phyloP scores from a whole-genome alignment of 2,888 invertebrate genomes.

The Mactromeris polynyma region DNA sequence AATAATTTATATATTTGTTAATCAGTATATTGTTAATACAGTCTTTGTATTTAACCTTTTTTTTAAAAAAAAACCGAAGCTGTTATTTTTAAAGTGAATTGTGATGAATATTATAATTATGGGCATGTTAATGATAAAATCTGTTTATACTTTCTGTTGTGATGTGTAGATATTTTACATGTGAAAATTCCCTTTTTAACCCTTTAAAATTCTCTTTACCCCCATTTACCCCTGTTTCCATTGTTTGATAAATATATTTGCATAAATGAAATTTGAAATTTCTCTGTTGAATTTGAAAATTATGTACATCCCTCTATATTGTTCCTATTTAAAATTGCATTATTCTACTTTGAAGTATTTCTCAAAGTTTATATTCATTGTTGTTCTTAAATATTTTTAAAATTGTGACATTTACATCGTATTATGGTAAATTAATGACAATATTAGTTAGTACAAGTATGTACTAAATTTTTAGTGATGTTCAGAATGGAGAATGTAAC shows the following conservation, averaged over 20 bases:
- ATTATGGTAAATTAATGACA: neutral
- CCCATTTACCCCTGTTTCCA: neutral
- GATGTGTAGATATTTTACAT: neutral
- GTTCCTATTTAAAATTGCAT: neutral
- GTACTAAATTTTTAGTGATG: neutral
- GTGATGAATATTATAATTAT: neutral
- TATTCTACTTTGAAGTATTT: neutral
- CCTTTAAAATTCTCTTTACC: neutral
- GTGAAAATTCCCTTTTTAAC: neutral
- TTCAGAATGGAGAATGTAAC: neutral
- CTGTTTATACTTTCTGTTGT: neutral
- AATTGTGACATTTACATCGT: neutral
- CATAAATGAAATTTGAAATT: conserved; percentile 6
- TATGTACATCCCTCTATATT: neutral
- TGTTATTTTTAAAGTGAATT: neutral
- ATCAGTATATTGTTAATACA: conserved; percentile 43
- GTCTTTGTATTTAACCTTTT: neutral
- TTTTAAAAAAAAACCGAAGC: neutral
- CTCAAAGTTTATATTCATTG: neutral
- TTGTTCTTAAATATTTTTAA: neutral
- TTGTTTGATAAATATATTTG: conserved; percentile 10
- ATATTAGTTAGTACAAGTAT: neutral
- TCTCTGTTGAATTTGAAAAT: neutral
- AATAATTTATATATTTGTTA: conserved; percentile 59
- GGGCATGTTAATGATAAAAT: neutral